Conservation (phyloP, 2,888 invertebrate genomes). For the Lasioglossum zephyrum region DNA sequence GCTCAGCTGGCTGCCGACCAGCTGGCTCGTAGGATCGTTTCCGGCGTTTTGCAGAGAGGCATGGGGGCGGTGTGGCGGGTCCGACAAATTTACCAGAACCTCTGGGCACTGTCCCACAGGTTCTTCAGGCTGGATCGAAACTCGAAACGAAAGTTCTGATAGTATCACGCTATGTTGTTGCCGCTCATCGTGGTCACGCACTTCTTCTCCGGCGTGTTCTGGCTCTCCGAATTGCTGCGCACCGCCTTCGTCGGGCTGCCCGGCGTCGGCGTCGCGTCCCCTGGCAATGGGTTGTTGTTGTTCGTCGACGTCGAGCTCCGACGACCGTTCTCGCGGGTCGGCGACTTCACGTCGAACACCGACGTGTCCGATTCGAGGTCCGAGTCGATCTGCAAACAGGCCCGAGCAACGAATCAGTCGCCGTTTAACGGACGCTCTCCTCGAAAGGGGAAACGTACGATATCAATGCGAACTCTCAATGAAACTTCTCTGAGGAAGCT, state of each 20-base stretch:
- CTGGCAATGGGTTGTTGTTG: slow-evolving; percentile 85
- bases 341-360: slow-evolving; percentile 87
- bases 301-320: slow-evolving; percentile 85
- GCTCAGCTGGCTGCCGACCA: background rate
- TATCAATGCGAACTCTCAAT: background rate
- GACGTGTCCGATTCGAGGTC: slow-evolving; percentile 88
- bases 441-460: background rate
- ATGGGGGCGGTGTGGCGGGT: background rate
- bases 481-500: background rate
- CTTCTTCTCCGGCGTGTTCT: slow-evolving; percentile 85
- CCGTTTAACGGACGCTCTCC: background rate
- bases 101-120: slow-evolving; percentile 80
- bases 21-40: background rate
- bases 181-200: slow-evolving; percentile 87
- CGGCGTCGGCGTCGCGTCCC: slow-evolving; percentile 82
- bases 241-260: slow-evolving; percentile 84
- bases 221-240: slow-evolving; percentile 86
- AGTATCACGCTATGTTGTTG: slow-evolving; percentile 86
- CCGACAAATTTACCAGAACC: slow-evolving; percentile 75
- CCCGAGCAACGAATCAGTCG: background rate
- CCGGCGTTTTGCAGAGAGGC: background rate
- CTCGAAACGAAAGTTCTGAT: slow-evolving; percentile 81
- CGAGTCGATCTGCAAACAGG: slow-evolving; percentile 85
- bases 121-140: slow-evolving; percentile 80
- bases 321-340: slow-evolving; percentile 84